Evolutionary conservation across 2,113 vertebrate species (phyloP).

Genomic region (Aegotheles bennettii): DNA sequence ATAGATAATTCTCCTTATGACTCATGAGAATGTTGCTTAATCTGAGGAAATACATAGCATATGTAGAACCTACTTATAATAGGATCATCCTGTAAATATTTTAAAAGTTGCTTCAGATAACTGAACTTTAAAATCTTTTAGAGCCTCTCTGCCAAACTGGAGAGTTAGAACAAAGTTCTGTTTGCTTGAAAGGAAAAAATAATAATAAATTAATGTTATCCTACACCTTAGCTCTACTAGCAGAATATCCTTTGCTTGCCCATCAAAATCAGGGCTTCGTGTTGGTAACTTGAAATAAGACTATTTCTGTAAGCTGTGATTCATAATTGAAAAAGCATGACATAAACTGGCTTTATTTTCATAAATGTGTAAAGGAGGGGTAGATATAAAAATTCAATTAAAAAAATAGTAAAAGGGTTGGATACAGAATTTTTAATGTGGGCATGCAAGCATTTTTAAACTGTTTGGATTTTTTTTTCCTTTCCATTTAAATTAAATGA

Average conservation of each 20-base stretch:
- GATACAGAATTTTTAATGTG: not conserved
- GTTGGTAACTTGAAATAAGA: not conserved
- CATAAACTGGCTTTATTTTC: not conserved
- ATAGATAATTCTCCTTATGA: constrained; percentile 1
- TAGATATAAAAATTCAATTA: not conserved
- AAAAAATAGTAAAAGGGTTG: not conserved
- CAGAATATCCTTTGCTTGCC: not conserved
- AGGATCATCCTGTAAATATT: not conserved
- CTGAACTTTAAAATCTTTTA: not conserved
- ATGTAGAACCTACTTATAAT: not conserved
- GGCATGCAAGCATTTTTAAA: not conserved
- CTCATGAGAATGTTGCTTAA: constrained; percentile 8
- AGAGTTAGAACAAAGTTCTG: not conserved
- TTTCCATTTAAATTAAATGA: not conserved
- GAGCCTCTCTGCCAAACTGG: not conserved
- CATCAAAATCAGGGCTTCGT: not conserved
- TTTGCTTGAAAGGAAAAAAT: not conserved
- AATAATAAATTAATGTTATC: not conserved
- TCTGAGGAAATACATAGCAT: constrained; percentile 4
- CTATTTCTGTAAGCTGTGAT: not conserved
- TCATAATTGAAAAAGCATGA: not conserved
- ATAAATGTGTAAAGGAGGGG: not conserved
- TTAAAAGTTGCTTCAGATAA: not conserved
- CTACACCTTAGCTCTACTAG: not conserved
- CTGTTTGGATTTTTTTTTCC: not conserved